phyloP scores from a whole-genome alignment of 2,888 invertebrate species.

The Aproaerema taeniolella region DNA sequence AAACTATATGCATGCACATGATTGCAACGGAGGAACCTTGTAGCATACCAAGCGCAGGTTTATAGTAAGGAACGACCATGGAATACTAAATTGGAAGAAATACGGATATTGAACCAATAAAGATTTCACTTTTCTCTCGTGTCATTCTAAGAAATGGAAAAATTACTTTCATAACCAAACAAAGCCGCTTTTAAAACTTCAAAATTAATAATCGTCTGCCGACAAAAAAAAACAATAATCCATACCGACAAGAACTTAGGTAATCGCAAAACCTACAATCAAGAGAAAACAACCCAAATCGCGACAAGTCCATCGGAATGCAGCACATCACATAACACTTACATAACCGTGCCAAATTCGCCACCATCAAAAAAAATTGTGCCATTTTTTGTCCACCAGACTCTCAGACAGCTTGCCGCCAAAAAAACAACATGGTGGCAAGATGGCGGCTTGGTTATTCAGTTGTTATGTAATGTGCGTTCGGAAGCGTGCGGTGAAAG shows the following conservation, averaged over 20 bases:
- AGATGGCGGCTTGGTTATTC: conserved; percentile 18
- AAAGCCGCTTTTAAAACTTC: no score
- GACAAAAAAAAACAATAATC: background rate
- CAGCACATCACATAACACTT: conserved; percentile 29
- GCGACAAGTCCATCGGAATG: conserved; percentile 6
- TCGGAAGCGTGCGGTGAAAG: conserved; percentile 41
- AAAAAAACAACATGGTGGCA: conserved; percentile 24
- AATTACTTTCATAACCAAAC: no score
- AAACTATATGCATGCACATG: no score
- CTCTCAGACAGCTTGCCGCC: conserved; percentile 60
- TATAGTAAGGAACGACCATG: no score
- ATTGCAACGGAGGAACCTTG: no score
- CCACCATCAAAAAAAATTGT: conserved; percentile 5
- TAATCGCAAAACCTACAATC: conserved; percentile 9
- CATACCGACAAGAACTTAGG: background rate
- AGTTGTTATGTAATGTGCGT: conserved; percentile 28
- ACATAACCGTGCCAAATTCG: conserved; percentile 20
- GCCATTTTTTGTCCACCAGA: conserved; percentile 12
- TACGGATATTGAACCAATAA: no score
- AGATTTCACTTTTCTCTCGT: no score
- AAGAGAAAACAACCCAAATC: conserved; percentile 7
- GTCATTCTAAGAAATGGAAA: no score
- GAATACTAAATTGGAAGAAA: no score
- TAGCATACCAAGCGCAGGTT: no score
- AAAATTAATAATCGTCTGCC: no score